Evolutionary conservation across 2,797 vertebrate species (phyloP).

Genomic region (Periophthalmus magnuspinnatus): DNA sequence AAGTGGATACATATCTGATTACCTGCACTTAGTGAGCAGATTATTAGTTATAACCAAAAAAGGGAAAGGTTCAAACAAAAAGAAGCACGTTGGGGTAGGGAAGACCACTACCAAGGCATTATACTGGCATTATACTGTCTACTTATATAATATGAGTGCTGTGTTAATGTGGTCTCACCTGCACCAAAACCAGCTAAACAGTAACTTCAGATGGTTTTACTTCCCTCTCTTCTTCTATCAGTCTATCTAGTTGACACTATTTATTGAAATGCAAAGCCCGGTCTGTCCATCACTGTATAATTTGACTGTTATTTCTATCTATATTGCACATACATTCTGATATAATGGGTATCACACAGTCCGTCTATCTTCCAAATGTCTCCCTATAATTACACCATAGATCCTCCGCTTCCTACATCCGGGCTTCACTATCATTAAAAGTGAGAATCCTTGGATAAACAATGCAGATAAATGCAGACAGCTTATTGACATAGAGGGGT

Average conservation of each 20-base stretch:
- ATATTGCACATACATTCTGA: neutral
- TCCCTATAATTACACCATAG: slow-evolving; percentile 32
- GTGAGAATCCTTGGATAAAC: slow-evolving; percentile 36
- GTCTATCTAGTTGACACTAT: neutral
- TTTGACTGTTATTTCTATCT: neutral
- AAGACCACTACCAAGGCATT: no score
- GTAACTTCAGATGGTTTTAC: neutral
- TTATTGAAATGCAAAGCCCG: neutral
- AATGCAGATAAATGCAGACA: slow-evolving; percentile 40
- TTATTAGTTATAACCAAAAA: neutral
- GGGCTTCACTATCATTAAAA: slow-evolving; percentile 33
- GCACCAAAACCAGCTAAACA: neutral
- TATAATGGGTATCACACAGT: slow-evolving; percentile 1
- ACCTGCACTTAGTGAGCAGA: neutral
- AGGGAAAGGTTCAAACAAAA: neutral
- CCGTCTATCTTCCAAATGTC: slow-evolving; percentile 31
- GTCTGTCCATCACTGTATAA: neutral
- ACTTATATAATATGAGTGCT: no score
- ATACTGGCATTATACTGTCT: no score
- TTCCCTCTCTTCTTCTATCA: neutral
- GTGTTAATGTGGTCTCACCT: no score
- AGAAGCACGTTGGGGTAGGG: neutral
- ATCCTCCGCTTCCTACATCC: slow-evolving; percentile 15
- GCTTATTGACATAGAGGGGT: slow-evolving; percentile 30
- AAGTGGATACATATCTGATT: no score